phyloP scores from a whole-genome alignment of 2,888 invertebrate genomes.

The Acanthosoma haemorrhoidale region DNA sequence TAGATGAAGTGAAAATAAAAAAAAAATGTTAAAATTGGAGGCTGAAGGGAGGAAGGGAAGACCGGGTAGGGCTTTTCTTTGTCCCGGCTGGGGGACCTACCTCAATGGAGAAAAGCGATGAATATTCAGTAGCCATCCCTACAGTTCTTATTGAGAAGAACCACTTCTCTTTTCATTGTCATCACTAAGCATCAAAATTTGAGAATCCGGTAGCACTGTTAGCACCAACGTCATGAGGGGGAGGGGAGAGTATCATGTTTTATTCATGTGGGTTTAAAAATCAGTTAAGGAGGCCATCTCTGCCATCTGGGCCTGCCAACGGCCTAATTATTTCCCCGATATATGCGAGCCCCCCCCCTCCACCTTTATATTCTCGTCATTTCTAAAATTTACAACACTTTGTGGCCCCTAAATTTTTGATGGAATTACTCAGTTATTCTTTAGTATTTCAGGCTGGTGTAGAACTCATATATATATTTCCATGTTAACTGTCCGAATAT shows the following conservation, averaged over 20 bases:
- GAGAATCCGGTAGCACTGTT: neutral
- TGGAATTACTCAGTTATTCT: too few relatives aligned
- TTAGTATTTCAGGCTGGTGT: too few relatives aligned
- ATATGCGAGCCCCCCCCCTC: neutral
- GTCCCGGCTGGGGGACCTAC: neutral
- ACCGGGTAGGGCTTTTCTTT: neutral
- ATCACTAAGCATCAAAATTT: neutral
- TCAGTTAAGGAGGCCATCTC: neutral
- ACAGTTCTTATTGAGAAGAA: neutral
- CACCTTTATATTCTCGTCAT: neutral
- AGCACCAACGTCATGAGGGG: too few relatives aligned
- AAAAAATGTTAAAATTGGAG: neutral
- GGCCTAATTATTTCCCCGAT: neutral
- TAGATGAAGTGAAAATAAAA: neutral
- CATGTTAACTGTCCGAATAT: too few relatives aligned
- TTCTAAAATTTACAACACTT: neutral
- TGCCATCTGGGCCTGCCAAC: neutral
- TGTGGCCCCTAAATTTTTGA: too few relatives aligned
- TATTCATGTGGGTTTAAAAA: conserved; percentile 3
- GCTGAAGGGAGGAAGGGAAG: too few relatives aligned
- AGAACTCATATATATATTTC: too few relatives aligned
- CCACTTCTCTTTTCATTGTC: neutral
- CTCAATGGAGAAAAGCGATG: neutral
- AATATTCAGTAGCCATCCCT: neutral
- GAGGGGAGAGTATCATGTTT: neutral